Percentiles rank a stretch among this genome's conserved stretches.
phyloP scores from a whole-genome alignment of 1,140 invertebrate species.

The Arion vulgaris region DNA sequence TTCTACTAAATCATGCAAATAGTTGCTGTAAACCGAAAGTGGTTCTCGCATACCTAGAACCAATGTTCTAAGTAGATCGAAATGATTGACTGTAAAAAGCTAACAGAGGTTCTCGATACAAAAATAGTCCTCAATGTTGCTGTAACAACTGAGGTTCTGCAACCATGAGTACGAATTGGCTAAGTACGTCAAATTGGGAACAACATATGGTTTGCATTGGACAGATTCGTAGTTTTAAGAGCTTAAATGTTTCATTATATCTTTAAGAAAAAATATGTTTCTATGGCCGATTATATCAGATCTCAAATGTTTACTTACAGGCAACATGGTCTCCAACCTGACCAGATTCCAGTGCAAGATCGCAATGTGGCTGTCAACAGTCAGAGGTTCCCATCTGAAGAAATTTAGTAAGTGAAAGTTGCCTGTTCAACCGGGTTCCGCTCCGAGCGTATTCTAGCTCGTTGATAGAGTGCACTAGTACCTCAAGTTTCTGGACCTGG shows the following conservation, averaged over 20 bases:
- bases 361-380: neutral
- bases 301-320: neutral
- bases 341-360: neutral
- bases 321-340: neutral
- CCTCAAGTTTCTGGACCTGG: neutral
- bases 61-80: too few relatives aligned
- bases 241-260: neutral
- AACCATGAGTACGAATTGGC: too few relatives aligned
- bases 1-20: too few relatives aligned
- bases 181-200: too few relatives aligned
- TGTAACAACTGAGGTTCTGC: too few relatives aligned
- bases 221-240: neutral
- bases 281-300: neutral
- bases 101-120: too few relatives aligned
- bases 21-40: too few relatives aligned
- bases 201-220: too few relatives aligned
- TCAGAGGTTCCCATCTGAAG: neutral
- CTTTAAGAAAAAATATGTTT: neutral
- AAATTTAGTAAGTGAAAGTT: neutral
- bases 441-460: neutral
- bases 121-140: too few relatives aligned
- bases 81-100: too few relatives aligned
- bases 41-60: too few relatives aligned
- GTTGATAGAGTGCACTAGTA: too few relatives aligned
- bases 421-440: neutral